Percentiles rank a stretch among this genome's conserved stretches.
phyloP scores from a whole-genome alignment of 2,113 vertebrate species.

The Lota lota region DNA sequence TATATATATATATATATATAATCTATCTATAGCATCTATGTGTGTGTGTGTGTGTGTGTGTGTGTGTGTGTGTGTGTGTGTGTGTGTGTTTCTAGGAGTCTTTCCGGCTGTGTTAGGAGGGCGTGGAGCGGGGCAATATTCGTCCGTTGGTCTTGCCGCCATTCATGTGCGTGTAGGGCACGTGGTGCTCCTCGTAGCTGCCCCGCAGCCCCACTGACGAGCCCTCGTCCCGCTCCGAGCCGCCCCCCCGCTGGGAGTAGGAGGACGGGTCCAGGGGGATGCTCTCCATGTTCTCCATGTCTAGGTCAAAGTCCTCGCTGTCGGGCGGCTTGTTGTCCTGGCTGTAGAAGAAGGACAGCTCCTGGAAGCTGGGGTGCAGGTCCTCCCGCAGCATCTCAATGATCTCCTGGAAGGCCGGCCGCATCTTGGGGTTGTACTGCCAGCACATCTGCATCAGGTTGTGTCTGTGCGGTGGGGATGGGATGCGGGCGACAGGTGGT shows the following conservation, averaged over 20 bases:
- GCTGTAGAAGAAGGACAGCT: constrained; percentile 96
- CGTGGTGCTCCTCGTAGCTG: constrained; percentile 89
- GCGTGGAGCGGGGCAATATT: constrained; percentile 84
- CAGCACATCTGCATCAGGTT: constrained; percentile 96
- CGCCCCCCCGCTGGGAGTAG: constrained; percentile 83
- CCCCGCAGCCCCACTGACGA: constrained; percentile 82
- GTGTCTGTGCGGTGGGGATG: constrained; percentile 68
- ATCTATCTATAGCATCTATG: constrained; percentile 41
- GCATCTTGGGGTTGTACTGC: constrained; percentile 98
- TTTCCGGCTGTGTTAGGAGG: constrained; percentile 79
- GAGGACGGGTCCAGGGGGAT: constrained; percentile 93
- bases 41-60: constrained; percentile 1
- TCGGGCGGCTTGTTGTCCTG: constrained; percentile 95
- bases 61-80: constrained; percentile 4
- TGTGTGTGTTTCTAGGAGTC: constrained; percentile 16
- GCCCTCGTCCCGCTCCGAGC: constrained; percentile 75
- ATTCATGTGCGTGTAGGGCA: constrained; percentile 95
- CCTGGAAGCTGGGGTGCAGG: constrained; percentile 86
- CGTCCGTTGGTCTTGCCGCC: constrained; percentile 93
- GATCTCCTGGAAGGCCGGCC: constrained; percentile 90
- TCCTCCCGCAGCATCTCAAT: constrained; percentile 93
- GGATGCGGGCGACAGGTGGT: neutral
- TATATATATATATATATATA: constrained; percentile 37
- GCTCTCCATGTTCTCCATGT: constrained; percentile 97
- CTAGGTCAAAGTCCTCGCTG: constrained; percentile 89